phyloP scores from a whole-genome alignment of 2,888 invertebrate species.

The Harpagoxenus sublaevis region DNA sequence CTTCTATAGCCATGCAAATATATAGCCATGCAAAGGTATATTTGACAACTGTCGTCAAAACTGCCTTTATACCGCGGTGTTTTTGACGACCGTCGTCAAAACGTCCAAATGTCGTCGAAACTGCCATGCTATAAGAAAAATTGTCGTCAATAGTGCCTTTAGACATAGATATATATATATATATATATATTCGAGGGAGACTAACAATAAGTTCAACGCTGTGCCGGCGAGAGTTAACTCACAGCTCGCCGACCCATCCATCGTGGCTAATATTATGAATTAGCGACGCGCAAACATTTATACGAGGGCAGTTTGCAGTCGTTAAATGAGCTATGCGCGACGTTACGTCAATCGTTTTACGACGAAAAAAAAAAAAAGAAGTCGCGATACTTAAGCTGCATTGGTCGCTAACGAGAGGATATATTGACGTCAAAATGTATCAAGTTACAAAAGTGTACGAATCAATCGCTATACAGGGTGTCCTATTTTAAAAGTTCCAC shows the following conservation, averaged over 20 bases:
- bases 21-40: too few relatives aligned
- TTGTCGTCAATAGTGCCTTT: too few relatives aligned
- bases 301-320: slow-evolving; percentile 3
- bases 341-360: slow-evolving; percentile 23
- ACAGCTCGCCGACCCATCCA: slow-evolving; percentile 39
- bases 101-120: too few relatives aligned
- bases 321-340: slow-evolving; percentile 5
- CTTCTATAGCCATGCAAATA: too few relatives aligned
- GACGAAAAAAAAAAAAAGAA: not conserved
- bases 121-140: too few relatives aligned
- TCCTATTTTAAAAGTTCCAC: too few relatives aligned
- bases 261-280: slow-evolving; percentile 48
- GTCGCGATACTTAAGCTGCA: not conserved
- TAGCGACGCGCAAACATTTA: slow-evolving; percentile 49
- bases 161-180: too few relatives aligned
- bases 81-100: too few relatives aligned
- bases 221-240: slow-evolving; percentile 27
- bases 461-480: not conserved
- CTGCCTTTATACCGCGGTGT: too few relatives aligned
- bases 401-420: not conserved
- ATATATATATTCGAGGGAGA: not conserved
- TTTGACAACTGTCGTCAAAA: too few relatives aligned
- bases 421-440: not conserved
- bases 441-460: not conserved
- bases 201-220: not conserved